Base-by-base conservation (phyloP, 2,113 vertebrate species). In the Arvicanthis niloticus region DNA sequence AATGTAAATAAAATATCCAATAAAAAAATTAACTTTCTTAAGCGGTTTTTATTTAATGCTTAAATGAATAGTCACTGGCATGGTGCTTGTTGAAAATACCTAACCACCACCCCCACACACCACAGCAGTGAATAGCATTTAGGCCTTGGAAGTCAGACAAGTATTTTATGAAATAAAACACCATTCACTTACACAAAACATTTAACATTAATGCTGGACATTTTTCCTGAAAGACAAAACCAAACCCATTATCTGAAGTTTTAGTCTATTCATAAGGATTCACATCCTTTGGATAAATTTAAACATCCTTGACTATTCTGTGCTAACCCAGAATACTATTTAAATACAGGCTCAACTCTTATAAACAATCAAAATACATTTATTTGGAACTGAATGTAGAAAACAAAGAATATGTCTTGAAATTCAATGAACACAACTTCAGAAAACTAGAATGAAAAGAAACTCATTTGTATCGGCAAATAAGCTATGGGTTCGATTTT, bases 91-190 rank as follows among this genome's bases (percentile, higher is more conserved):
- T 93, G n/a, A 78, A 62, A 91, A 88, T 67, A 24, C 82, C 82
- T 95, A 56, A 6, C 65, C 37, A 75, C 62, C 51, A 78, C 89
- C 58, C 48, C 37, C 15, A 0, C 60, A 89, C 1, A 51, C 4
- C 9, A 72, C 53, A 89, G 7, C n/a, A 70, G 0, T 93, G 89
- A 96, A 77, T 58, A 96, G 48, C 13, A 68, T 10, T 91, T 48
- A 82, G 87, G 37, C 93, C 91, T 96, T 96, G 87, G 31, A 76
- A 84, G 51, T 75, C 68, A 96, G 37, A 89, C 40, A 95, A 96
- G 88, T 70, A 22, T 72, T 95, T 62, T 93, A 37, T 91, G 82
- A 93, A 95, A 84, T 95, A 65, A 94, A 91, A 58, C 7, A 62
- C 37, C 48, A 53, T 45, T 78, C 11, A 75, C 73, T 70, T 73